A percentile compares a stretch with the other conserved stretches of the same genome.
phyloP scores from a whole-genome alignment of 2,888 invertebrate species.

The Meandrusa payeni region DNA sequence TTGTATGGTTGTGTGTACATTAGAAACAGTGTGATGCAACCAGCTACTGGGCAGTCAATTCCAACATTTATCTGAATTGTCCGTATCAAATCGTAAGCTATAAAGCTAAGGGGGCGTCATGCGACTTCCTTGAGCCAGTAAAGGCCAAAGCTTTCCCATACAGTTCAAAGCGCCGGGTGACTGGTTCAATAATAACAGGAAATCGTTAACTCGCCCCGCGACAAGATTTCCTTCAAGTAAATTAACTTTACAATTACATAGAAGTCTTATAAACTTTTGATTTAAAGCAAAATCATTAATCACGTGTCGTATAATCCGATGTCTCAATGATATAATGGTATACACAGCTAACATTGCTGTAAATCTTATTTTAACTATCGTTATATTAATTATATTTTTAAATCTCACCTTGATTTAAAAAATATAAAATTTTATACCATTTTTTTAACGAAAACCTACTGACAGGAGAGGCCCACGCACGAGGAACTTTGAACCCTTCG shows the following conservation, averaged over 20 bases:
- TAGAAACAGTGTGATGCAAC: not conserved
- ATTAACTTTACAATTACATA: conserved; percentile 30
- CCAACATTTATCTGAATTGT: conserved; percentile 20
- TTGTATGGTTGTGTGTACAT: conserved; percentile 1
- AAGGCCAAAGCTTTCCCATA: conserved; percentile 60
- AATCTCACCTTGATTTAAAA: no score
- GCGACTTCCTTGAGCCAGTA: conserved; percentile 36
- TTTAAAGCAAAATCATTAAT: conserved; percentile 9
- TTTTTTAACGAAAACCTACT: no score
- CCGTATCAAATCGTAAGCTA: conserved; percentile 17
- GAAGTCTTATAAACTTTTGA: conserved; percentile 1
- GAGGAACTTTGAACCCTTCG: no score
- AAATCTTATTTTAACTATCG: no score
- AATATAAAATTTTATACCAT: no score
- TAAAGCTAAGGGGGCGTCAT: conserved; percentile 19
- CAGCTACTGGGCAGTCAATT: not conserved
- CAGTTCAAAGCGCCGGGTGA: conserved; percentile 27
- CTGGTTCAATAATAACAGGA: conserved; percentile 37
- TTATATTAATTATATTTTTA: no score
- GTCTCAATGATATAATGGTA: no score
- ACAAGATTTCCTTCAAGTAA: conserved; percentile 30
- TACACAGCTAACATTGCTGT: no score
- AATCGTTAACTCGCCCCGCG: conserved; percentile 31
- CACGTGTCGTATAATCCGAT: no score
- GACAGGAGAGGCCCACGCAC: no score